Base-by-base conservation (phyloP, 53 echinoderm and acorn worm genomes). In the Echinarachnius parma region DNA sequence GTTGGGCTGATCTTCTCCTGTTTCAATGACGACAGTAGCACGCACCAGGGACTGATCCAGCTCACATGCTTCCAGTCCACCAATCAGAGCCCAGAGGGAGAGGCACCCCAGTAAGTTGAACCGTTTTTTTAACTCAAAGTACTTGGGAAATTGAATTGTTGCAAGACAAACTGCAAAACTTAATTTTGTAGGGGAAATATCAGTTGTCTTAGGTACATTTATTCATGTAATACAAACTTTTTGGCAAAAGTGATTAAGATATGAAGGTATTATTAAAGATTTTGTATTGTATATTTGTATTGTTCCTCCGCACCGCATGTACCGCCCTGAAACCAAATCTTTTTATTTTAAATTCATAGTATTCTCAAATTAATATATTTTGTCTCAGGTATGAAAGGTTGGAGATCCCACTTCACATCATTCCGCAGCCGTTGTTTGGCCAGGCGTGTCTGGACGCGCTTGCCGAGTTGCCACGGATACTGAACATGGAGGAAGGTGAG, bases 71-170 rank as follows among this genome's bases (percentile, higher is more conserved):
- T 98, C 78, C 98, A 91, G 63, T 87, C 98, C 3, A 91, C 76
- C 66, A 91, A 96, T 74, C 98, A 91, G 53, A 98, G 91, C 36
- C 98, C 91, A 28, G 98, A 98, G 63, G 96, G 98, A 64, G 98
- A 98, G 58, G 83, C 98, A 4, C 98, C 98, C 36, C 86, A 78
- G 89, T 94, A 71, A 87, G 87, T n/a, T n/a, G n/a, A n/a, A n/a
- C n/a, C n/a, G n/a, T n/a, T n/a, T n/a, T 80, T 13, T 39, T 7
- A 13, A 13, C 42, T 39, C 7, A 39, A 39, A 9, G 7, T 13
- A 39, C 42, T 13, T 39, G 42, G 7, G n/a, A n/a, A n/a, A n/a
- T n/a, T n/a, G n/a, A n/a, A n/a, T n/a, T n/a, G n/a, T n/a, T n/a
- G n/a, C n/a, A n/a, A n/a, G n/a, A n/a, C n/a, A n/a, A n/a, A n/a